Evolutionary conservation across 2,797 vertebrate species (phyloP).

Genomic region (Anguilla marmorata): DNA sequence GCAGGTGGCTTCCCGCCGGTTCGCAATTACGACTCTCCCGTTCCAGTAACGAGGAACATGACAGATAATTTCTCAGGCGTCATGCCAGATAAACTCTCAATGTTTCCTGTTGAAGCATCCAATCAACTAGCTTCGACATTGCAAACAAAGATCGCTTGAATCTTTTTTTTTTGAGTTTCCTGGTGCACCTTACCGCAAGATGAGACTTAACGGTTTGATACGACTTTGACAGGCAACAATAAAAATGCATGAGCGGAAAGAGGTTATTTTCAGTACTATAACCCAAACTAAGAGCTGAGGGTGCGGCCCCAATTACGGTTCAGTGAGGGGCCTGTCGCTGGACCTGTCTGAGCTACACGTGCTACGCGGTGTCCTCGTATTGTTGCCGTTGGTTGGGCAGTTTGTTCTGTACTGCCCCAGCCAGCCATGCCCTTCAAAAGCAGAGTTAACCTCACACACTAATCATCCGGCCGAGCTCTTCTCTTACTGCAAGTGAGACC

Average conservation of each 20-base stretch:
- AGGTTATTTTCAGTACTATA: not conserved
- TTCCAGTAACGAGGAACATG: slow-evolving; percentile 12
- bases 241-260: not conserved
- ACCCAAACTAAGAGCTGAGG: not conserved
- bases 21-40: not conserved
- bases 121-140: not conserved
- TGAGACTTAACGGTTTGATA: not conserved
- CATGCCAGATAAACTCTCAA: not conserved
- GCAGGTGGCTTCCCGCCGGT: not conserved
- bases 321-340: not conserved
- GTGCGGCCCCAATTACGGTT: not conserved
- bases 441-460: slow-evolving; percentile 11
- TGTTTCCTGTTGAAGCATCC: not conserved
- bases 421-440: slow-evolving; percentile 1
- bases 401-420: not conserved
- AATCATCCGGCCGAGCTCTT: slow-evolving; percentile 38
- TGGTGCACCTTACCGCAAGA: not conserved
- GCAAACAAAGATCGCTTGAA: not conserved
- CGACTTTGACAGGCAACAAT: not conserved
- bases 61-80: slow-evolving; percentile 15
- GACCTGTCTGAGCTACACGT: not conserved
- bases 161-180: not conserved
- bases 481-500: slow-evolving; percentile 30
- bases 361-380: not conserved
- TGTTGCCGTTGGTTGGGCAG: not conserved